These are phyloP conservation scores for Plemyria rubiginata DNA, from an alignment of 2,888 invertebrate species.

Conservation along the genomic window DNA sequence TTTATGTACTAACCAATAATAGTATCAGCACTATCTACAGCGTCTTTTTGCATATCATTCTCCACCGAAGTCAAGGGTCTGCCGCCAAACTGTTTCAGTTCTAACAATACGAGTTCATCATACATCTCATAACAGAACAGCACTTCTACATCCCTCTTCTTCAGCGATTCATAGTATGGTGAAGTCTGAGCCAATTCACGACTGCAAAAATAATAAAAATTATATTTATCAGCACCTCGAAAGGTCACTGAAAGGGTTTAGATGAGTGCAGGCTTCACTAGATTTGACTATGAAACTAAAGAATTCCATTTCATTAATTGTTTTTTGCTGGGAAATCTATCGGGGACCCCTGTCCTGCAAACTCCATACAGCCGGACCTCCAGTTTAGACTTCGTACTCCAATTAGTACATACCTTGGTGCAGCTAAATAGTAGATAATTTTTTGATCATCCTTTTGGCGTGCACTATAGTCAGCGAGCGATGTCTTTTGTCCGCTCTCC, in stretches of 20 bases:
- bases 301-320: no score
- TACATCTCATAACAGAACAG: constrained; percentile 98
- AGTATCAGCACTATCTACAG: constrained; percentile 81
- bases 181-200: constrained; percentile 96
- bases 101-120: constrained; percentile 97
- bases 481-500: constrained; percentile 88
- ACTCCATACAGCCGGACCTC: no score
- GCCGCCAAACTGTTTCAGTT: constrained; percentile 92
- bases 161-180: constrained; percentile 97
- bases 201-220: constrained; percentile 78
- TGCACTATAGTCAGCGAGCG: constrained; percentile 91
- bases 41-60: constrained; percentile 94
- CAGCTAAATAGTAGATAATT: constrained; percentile 96
- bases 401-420: constrained; percentile 89
- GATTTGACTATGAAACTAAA: no score
- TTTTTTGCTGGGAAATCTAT: no score
- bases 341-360: no score
- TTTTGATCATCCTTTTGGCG: constrained; percentile 92
- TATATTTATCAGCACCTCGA: neutral
- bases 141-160: constrained; percentile 94
- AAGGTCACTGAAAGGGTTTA: no score
- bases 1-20: constrained; percentile 82
- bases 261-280: no score
- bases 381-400: no score
- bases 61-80: constrained; percentile 94